Evolutionary conservation across 2,888 invertebrate species (phyloP).

Genomic region (Phengaris arion): DNA sequence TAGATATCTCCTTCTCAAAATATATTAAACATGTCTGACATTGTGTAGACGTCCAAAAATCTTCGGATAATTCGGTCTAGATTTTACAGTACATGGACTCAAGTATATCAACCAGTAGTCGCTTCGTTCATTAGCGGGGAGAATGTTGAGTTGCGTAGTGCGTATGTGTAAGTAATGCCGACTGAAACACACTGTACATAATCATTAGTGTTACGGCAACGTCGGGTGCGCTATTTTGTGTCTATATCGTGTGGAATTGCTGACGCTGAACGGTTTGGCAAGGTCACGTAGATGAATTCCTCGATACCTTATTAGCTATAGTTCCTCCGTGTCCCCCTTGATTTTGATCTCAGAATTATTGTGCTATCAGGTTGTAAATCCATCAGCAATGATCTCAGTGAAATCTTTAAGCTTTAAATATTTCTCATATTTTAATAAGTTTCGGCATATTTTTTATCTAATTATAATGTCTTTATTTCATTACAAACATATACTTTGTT

Average conservation of each 20-base stretch:
- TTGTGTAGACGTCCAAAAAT: not conserved
- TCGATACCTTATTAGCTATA: not conserved
- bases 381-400: not conserved
- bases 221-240: constrained; percentile 37
- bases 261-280: not conserved
- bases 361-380: not conserved
- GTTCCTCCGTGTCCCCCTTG: not conserved
- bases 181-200: constrained; percentile 77
- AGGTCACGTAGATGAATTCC: not conserved
- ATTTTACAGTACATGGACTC: constrained; percentile 36
- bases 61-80: not conserved
- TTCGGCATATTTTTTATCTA: not conserved
- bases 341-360: not conserved
- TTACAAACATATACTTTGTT: not conserved
- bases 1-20: not conserved
- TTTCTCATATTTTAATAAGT: not conserved
- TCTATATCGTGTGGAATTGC: constrained; percentile 32
- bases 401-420: constrained; percentile 3
- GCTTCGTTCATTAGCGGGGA: constrained; percentile 47
- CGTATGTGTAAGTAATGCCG: constrained; percentile 51
- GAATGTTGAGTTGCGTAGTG: constrained; percentile 49
- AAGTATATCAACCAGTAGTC: constrained; percentile 49
- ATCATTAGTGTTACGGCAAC: constrained; percentile 51
- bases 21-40: not conserved
- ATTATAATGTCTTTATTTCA: not conserved